Percentiles rank a stretch among this genome's conserved stretches.
phyloP scores from a whole-genome alignment of 2,888 invertebrate species.

The Phorcus lineatus region DNA sequence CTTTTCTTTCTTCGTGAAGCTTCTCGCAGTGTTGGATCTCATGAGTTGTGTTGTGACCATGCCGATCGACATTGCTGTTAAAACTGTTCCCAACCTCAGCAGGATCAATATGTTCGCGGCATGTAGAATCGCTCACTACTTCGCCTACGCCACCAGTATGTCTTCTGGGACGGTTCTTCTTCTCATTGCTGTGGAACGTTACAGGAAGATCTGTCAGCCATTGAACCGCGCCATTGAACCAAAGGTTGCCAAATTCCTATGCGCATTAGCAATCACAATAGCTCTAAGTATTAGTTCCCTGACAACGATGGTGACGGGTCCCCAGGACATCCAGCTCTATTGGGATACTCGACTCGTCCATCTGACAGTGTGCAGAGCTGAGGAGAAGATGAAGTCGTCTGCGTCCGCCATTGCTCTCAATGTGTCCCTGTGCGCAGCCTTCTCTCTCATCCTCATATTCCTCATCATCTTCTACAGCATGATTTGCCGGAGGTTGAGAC shows the following conservation, averaged over 20 bases:
- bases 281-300: constrained; percentile 11
- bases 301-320: constrained; percentile 20
- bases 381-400: neutral
- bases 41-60: constrained; percentile 16
- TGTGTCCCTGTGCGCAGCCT: constrained; percentile 5
- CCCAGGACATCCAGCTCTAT: neutral
- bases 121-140: constrained; percentile 11
- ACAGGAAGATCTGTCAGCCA: constrained; percentile 22
- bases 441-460: neutral
- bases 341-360: neutral
- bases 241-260: neutral
- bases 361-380: constrained; percentile 10
- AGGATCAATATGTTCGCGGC: constrained; percentile 14
- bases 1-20: constrained; percentile 22
- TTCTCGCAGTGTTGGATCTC: constrained; percentile 5
- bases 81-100: constrained; percentile 14
- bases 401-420: constrained; percentile 19
- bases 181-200: constrained; percentile 16
- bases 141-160: constrained; percentile 24
- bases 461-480: constrained; percentile 6
- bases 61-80: constrained; percentile 18
- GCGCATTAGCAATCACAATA: neutral
- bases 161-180: constrained; percentile 12
- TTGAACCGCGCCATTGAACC: neutral
- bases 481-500: neutral